Base-by-base conservation (phyloP, 1,140 invertebrate species). In the Atopsyche davidsoni region DNA sequence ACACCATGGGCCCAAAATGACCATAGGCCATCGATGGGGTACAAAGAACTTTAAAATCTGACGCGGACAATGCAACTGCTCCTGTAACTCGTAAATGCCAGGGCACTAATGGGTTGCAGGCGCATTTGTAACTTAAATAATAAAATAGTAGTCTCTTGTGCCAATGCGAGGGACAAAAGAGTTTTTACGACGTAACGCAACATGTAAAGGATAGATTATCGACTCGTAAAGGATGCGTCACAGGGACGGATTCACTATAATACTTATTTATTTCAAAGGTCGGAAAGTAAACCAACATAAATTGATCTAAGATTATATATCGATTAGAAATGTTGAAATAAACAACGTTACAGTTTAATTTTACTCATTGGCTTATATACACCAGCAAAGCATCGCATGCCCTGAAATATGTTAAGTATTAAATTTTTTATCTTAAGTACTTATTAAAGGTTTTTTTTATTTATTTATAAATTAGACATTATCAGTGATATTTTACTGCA, bases 21-120 rank as follows among this genome's bases (percentile, higher is more conserved):
- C 4, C 6, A 14, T 7, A 7, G 17, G 4, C 17, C n/a, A 4
- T 17, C 6, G 4, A 4, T n/a, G 18, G 39, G 23, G 23, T 41
- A 41, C 23, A 43, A 51, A n/a, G n/a, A n/a, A n/a, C n/a, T n/a
- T n/a, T n/a, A n/a, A n/a, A n/a, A 25, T 51, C 43, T 42, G 17
- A 35, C 23, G 4, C 23, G 13, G 25, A 51, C 48, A 51, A 51
- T 43, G 40, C 11, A 14, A 17, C n/a, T n/a, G 51, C 51, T 54
- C 21, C 51, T 54, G 51, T 42, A 48, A 49, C 13, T 45, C 45
- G 46, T 49, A 54, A 54, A 54, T 43, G 46, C 51, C 51, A 47
- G 16, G n/a, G 46, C 31, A 54, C 51, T 54, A 54, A 54, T 54
- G 51, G 51, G 51, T 54, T 54, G 51, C 51, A 45, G 34, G 23